Base-by-base conservation (phyloP, 1,140 invertebrate genomes). In the Pogonomyrmex californicus region DNA sequence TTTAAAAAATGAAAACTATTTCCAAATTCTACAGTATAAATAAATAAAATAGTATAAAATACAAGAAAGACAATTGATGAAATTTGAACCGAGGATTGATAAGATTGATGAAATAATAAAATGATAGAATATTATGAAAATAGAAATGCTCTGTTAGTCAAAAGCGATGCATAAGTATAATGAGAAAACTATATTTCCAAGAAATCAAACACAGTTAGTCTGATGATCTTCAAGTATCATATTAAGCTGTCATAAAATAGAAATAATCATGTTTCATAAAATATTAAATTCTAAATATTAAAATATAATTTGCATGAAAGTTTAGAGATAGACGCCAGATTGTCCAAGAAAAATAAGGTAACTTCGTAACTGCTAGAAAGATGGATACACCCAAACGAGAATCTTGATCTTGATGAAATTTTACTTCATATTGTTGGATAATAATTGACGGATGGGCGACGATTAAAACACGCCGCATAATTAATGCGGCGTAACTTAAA, bases 401-500 rank as follows among this genome's bases (percentile, higher is more conserved):
- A 73, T 71, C 6, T 71, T 38, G 36, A 47, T 56, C 10, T 0
- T 23, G 30, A 73, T 14, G 78, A 58, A 58, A 56, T 71, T 44
- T 47, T 36, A 41, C 38, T 82, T 58, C 1, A 47, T 54, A 58
- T 71, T 71, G 51, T 44, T 23, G 41, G 23, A 17, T 73, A 73
- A 70, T 73, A 73, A 70, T 73, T 60, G 68, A 73, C 36, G 79
- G 30, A 23, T 7, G 33, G n/a, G 7, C 17, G 54, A 12, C 4
- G 79, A 82, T 71, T 73, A 73, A 75, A 75, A 17, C 23, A 9
- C 17, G 6, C 1, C 4, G 54, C 68, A 49, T 83, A 83, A 83
- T 83, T 73, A 83, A 83, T 83, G 33, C 41, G 41, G 4, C 4
- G 5, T 44, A 83, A 83, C 54, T 75, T 58, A 36, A 83, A 75